Percentiles rank a stretch among this genome's conserved stretches.
Evolutionary conservation across 2,888 invertebrate species (phyloP).

Genomic region (Schrankia costaestrigalis): DNA sequence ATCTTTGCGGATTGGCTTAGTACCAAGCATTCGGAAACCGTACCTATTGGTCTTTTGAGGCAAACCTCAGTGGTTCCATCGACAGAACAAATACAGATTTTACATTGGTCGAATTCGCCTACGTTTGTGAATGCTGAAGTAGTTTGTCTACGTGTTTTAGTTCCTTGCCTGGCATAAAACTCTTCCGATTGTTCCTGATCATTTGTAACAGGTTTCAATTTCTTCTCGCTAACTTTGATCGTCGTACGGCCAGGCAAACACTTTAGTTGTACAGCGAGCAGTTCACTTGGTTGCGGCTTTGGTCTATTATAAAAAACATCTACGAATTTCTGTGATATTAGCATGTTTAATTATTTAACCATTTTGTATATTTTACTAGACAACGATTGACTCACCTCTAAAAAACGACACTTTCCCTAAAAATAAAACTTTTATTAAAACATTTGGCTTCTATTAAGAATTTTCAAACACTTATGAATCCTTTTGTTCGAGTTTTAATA

Average conservation of each 20-base stretch:
- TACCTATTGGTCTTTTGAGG: slow-evolving; percentile 52
- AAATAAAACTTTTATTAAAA: too few relatives aligned
- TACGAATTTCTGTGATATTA: slow-evolving; percentile 31
- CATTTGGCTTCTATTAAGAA: too few relatives aligned
- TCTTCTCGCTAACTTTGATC: slow-evolving; percentile 33
- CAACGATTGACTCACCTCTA: too few relatives aligned
- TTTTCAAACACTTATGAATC: too few relatives aligned
- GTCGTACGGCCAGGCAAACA: slow-evolving; percentile 64
- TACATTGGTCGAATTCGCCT: slow-evolving; percentile 51
- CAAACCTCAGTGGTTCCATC: slow-evolving; percentile 60
- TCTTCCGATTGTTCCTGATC: slow-evolving; percentile 26
- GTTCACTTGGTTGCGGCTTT: slow-evolving; percentile 30
- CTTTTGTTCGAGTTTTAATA: too few relatives aligned
- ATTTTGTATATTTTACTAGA: too few relatives aligned
- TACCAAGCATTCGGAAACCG: slow-evolving; percentile 61
- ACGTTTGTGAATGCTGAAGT: too few relatives aligned
- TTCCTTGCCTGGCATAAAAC: too few relatives aligned
- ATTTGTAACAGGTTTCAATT: slow-evolving; percentile 1
- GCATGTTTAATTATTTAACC: too few relatives aligned
- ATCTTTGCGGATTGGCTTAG: slow-evolving; percentile 33
- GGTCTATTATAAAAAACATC: slow-evolving; percentile 50
- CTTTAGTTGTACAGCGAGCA: slow-evolving; percentile 28
- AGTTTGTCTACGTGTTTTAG: too few relatives aligned
- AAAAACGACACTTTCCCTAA: too few relatives aligned
- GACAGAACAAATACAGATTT: slow-evolving; percentile 58